These are phyloP conservation scores for Tyria jacobaeae DNA, from an alignment of 2,888 invertebrate species.

Conservation along the genomic window DNA sequence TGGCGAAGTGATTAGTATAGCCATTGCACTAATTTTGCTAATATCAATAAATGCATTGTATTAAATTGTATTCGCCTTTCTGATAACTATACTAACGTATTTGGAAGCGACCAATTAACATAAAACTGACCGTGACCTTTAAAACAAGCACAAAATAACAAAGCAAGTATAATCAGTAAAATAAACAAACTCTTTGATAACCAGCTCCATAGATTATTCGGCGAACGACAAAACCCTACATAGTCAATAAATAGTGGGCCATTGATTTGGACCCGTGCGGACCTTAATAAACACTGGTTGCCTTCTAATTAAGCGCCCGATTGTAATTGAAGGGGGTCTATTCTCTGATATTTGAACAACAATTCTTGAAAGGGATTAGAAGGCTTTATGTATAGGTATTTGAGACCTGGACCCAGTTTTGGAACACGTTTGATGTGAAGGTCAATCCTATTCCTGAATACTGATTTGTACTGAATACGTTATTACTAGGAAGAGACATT, in stretches of 20 bases:
- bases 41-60: neutral
- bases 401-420: conserved; percentile 25
- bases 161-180: conserved; percentile 12
- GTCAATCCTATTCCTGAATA: neutral
- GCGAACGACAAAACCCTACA: conserved; percentile 47
- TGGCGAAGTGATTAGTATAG: neutral
- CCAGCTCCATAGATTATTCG: conserved; percentile 49
- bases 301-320: conserved; percentile 69
- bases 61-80: neutral
- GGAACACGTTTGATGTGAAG: neutral
- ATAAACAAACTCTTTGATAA: conserved; percentile 28
- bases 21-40: neutral
- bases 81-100: neutral
- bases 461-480: no score
- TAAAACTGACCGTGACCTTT: conserved; percentile 1
- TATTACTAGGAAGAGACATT: no score
- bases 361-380: conserved; percentile 58
- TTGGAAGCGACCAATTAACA: neutral
- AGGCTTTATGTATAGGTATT: conserved; percentile 41
- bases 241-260: conserved; percentile 56
- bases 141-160: conserved; percentile 8
- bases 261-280: conserved; percentile 56
- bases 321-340: conserved; percentile 71
- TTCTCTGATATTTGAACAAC: conserved; percentile 69
- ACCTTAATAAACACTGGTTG: conserved; percentile 62